Base-by-base conservation (phyloP, 1,140 invertebrate species). In the Ips typographus region DNA sequence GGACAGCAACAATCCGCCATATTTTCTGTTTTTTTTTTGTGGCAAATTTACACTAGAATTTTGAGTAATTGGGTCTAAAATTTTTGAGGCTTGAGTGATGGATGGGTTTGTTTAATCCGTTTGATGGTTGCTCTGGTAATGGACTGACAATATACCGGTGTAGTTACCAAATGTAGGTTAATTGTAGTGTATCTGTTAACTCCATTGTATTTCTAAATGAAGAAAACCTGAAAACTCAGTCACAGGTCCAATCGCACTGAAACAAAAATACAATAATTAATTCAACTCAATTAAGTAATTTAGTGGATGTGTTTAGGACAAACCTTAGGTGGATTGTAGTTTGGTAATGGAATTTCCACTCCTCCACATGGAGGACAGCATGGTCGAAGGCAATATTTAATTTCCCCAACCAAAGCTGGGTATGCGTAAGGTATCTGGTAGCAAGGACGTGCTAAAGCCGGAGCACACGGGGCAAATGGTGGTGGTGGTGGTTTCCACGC, bases 1-100 rank as follows among this genome's bases (percentile, higher is more conserved):
- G 56, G 57, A 44, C 66, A 57, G 41, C 71, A 72, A 60, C 71
- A 72, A 42, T 72, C 71, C 41, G 71, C 71, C 71, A 72, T 72
- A 66, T 65, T 65, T 56, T 0, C 41, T 58, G 22, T 22, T 22
- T 22, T 22, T n/a, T 22, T 22, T 22, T 22, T 22, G 6, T 36
- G 40, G 7, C 44, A 6, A 36, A 39, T 38, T 22, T 3, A 40
- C 7, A 6, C 41, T 7, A 40, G 2, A 42, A 42, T 55, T 41
- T 3, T 55, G 2, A 36, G 3, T 41, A 41, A 4, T 42, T 22
- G 36, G 36, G 41, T 55, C 7, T 22, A 40, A 2, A 8, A 3
- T 53, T 56, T 65, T 55, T 55, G 3, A 37, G 40, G 1, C 38
- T 8, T 63, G 22, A 2, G 1, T 51, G n/a, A 36, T 6, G 39